These are phyloP conservation scores for Aphelocoma coerulescens DNA, from an alignment of 2,113 vertebrate species.

Conservation along the genomic window DNA sequence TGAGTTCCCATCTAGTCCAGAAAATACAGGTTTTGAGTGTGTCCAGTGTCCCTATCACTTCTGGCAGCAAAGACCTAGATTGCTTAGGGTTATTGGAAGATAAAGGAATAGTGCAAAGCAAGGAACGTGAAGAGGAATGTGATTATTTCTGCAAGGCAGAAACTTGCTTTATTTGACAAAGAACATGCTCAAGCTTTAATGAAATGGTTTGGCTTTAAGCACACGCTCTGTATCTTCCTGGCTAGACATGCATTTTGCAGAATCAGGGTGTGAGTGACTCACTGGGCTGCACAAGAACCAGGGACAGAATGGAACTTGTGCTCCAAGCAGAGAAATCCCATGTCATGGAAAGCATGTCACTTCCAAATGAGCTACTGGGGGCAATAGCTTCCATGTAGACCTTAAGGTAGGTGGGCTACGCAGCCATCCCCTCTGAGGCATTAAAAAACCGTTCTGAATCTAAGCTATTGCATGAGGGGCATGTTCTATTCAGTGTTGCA, in stretches of 20 bases:
- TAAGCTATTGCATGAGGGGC: accelerated
- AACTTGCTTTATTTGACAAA: background rate
- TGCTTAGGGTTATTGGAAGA: conserved; percentile 6
- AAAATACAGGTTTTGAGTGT: background rate
- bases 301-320: background rate
- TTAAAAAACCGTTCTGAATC: background rate
- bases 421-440: background rate
- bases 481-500: background rate
- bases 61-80: background rate
- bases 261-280: background rate
- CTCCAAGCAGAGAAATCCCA: background rate
- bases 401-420: background rate
- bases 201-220: background rate
- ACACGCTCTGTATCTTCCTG: background rate
- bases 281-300: background rate
- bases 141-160: background rate
- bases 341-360: background rate
- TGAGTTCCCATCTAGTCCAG: background rate
- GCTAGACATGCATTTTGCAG: background rate
- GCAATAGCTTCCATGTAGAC: background rate
- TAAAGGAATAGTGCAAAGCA: background rate
- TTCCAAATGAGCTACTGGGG: background rate
- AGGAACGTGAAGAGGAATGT: background rate
- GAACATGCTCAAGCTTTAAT: background rate
- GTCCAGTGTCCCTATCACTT: background rate